Conservation (phyloP, 2,113 vertebrate genomes). For the Anguilla rostrata region DNA sequence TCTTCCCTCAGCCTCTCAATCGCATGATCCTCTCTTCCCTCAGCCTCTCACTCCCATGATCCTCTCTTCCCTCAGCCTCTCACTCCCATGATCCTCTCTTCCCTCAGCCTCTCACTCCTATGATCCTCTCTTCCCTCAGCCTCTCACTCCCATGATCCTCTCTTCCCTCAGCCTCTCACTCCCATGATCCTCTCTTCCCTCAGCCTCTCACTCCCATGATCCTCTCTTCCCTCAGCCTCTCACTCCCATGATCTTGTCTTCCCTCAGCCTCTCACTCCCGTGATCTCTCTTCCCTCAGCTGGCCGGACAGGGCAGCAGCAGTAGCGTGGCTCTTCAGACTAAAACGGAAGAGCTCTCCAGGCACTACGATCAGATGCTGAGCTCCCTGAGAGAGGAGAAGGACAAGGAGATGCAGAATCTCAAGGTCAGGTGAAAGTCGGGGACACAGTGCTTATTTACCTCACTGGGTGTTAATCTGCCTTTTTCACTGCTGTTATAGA, state of each 20-base stretch:
- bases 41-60: background rate
- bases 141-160: background rate
- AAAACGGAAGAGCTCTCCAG: slow-evolving; percentile 85
- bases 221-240: slow-evolving; percentile 37
- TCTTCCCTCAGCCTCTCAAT: slow-evolving; percentile 36
- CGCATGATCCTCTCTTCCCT: no score
- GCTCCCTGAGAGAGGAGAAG: slow-evolving; percentile 77
- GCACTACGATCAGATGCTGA: slow-evolving; percentile 84
- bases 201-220: background rate
- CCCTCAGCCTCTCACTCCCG: background rate
- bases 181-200: no score
- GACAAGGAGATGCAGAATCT: slow-evolving; percentile 83
- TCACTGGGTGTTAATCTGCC: background rate
- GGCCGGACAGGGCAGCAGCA: slow-evolving; percentile 65
- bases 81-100: no score
- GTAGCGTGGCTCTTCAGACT: slow-evolving; percentile 67
- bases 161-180: slow-evolving; percentile 37
- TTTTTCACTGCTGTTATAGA: no score
- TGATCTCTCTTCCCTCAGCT: slow-evolving; percentile 44
- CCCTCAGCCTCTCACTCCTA: slow-evolving; percentile 36
- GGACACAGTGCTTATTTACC: no score
- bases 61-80: no score
- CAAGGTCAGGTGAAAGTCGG: slow-evolving; percentile 65
- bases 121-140: no score
- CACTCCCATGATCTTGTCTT: no score